phyloP scores from a whole-genome alignment of 1,140 invertebrate genomes.

The Dysdera silvatica region DNA sequence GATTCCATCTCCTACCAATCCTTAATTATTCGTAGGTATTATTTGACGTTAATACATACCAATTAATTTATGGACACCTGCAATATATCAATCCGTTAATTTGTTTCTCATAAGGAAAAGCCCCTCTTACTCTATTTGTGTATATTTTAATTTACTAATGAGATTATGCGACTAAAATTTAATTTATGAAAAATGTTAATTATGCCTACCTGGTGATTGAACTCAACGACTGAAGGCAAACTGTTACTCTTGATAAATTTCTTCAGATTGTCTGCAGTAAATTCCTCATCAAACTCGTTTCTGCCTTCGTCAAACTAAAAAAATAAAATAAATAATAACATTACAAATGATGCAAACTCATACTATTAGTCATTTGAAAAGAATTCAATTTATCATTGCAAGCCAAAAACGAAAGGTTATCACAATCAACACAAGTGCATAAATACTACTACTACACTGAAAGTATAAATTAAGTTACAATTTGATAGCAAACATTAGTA shows the following conservation, averaged over 20 bases:
- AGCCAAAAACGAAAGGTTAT: not conserved
- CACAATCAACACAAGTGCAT: not conserved
- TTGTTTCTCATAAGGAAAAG: too few relatives aligned
- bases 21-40: too few relatives aligned
- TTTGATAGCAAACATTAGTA: slow-evolving; percentile 78
- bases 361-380: too few relatives aligned
- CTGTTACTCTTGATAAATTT: slow-evolving; percentile 78
- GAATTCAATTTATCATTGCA: too few relatives aligned
- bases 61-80: too few relatives aligned
- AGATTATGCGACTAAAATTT: not conserved
- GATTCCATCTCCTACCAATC: too few relatives aligned
- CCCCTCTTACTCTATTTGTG: too few relatives aligned
- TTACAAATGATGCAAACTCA: slow-evolving; percentile 9
- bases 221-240: slow-evolving; percentile 90
- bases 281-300: slow-evolving; percentile 64
- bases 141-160: too few relatives aligned
- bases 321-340: slow-evolving; percentile 5
- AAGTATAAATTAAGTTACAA: slow-evolving; percentile 52
- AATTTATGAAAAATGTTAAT: not conserved
- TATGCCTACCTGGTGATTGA: slow-evolving; percentile 69
- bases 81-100: too few relatives aligned
- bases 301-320: slow-evolving; percentile 86
- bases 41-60: too few relatives aligned
- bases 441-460: not conserved
- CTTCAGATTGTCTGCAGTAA: slow-evolving; percentile 59